These are phyloP conservation scores for Chloropsis cyanopogon DNA, from an alignment of 2,113 vertebrate species.

Conservation along the genomic window DNA sequence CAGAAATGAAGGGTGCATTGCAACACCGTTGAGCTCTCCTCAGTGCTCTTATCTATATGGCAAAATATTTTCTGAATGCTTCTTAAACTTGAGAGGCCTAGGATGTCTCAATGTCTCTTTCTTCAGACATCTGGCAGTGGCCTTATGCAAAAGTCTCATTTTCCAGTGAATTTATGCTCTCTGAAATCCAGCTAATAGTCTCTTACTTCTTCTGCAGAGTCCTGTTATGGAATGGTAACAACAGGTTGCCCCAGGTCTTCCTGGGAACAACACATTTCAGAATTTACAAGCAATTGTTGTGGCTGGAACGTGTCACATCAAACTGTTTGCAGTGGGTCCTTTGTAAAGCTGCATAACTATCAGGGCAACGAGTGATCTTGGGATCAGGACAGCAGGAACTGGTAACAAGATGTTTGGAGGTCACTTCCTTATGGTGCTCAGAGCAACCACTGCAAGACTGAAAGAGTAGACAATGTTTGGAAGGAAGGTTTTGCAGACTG, in stretches of 20 bases:
- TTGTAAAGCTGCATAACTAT: not conserved
- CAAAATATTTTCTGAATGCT: not conserved
- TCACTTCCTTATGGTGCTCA: not conserved
- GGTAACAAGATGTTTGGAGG: not conserved
- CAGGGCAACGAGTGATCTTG: fast-evolving
- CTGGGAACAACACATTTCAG: not conserved
- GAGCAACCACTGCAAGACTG: not conserved
- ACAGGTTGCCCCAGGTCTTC: not conserved
- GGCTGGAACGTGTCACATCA: not conserved
- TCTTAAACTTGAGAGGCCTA: not conserved
- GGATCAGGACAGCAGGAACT: not conserved
- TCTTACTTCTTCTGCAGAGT: not conserved
- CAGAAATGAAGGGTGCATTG: not conserved
- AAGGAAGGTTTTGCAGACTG: not conserved
- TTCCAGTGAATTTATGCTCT: not conserved
- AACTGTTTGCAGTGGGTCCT: not conserved
- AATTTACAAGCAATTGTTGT: not conserved
- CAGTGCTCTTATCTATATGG: not conserved
- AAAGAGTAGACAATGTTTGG: not conserved
- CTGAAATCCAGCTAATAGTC: not conserved
- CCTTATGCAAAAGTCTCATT: not conserved
- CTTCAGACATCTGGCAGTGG: not conserved
- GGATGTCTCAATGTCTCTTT: not conserved
- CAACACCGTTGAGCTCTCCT: not conserved
- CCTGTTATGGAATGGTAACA: not conserved